Conservation (phyloP, 2,797 vertebrate genomes). For the Microctenopoma lineatum region DNA sequence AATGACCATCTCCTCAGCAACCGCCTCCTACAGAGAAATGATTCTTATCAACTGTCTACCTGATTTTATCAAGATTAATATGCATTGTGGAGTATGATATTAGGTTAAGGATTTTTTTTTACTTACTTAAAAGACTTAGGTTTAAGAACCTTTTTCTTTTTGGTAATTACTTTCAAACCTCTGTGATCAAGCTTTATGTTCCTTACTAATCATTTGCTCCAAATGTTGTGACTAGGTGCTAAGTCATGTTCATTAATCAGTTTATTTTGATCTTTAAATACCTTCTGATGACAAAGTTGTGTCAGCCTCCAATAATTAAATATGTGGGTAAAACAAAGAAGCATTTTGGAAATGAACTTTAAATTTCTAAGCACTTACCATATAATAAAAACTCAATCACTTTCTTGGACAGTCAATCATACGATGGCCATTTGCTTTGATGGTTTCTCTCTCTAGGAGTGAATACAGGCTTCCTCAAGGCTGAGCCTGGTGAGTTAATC, state of each 20-base stretch:
- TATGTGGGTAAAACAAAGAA: conserved; percentile 33
- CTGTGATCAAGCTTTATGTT: neutral
- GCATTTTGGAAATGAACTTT: conserved; percentile 38
- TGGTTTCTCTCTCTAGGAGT: conserved; percentile 26
- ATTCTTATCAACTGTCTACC: conserved; percentile 18
- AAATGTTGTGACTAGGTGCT: neutral
- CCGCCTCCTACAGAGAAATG: conserved; percentile 19
- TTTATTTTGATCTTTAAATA: conserved; percentile 11
- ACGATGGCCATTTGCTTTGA: conserved; percentile 43
- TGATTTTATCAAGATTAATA: conserved; percentile 9
- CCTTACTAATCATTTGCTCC: neutral
- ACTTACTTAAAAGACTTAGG: too few species aligned
- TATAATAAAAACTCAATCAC: conserved; percentile 57
- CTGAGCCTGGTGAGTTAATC: conserved; percentile 49
- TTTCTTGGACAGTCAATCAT: conserved; percentile 46
- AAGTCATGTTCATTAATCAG: conserved; percentile 10
- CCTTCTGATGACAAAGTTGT: conserved; percentile 17
- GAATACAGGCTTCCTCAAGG: conserved; percentile 45
- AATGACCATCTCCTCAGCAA: conserved; percentile 21
- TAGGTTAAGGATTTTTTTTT: neutral
- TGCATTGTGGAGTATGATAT: conserved; percentile 4
- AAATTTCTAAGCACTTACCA: conserved; percentile 46
- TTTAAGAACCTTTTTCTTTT: neutral
- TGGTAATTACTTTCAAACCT: neutral
- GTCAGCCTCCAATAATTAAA: conserved; percentile 30